Conservation (phyloP, 2,797 vertebrate species). For the Valencia hispanica region DNA sequence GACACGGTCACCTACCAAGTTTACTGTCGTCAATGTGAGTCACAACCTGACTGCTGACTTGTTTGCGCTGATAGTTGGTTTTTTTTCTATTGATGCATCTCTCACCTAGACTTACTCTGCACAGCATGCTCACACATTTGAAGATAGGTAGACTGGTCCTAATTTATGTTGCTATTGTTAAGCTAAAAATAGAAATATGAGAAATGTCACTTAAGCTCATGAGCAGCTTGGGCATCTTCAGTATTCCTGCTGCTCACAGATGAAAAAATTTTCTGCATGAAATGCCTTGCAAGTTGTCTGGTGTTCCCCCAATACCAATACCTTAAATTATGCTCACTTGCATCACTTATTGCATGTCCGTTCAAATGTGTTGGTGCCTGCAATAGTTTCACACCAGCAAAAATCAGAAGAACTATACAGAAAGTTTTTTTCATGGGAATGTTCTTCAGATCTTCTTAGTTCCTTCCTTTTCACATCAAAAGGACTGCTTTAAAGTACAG, state of each 20-base stretch:
- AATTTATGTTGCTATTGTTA: not conserved
- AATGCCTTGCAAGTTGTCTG: not conserved
- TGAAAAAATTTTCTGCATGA: not conserved
- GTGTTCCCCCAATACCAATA: not conserved
- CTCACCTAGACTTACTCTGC: conserved; percentile 30
- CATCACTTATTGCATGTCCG: not conserved
- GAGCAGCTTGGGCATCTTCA: conserved; percentile 5
- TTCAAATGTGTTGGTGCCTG: not conserved
- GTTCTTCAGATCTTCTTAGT: too few species aligned
- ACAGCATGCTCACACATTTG: not conserved
- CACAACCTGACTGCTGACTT: conserved; percentile 36
- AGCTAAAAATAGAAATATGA: not conserved
- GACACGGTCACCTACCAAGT: conserved; percentile 10
- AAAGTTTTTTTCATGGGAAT: too few species aligned
- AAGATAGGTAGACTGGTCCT: not conserved
- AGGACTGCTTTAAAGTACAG: too few species aligned
- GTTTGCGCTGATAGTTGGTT: conserved; percentile 19
- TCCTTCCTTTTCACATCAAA: too few species aligned
- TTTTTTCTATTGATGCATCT: conserved; percentile 26
- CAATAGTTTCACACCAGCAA: not conserved
- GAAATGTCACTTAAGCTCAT: not conserved
- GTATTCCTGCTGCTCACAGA: not conserved
- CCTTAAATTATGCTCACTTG: not conserved
- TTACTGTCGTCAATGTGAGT: conserved; percentile 31
- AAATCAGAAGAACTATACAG: not conserved